These are phyloP conservation scores for Gari tellinella DNA, from an alignment of 2,888 invertebrate species.

Conservation along the genomic window DNA sequence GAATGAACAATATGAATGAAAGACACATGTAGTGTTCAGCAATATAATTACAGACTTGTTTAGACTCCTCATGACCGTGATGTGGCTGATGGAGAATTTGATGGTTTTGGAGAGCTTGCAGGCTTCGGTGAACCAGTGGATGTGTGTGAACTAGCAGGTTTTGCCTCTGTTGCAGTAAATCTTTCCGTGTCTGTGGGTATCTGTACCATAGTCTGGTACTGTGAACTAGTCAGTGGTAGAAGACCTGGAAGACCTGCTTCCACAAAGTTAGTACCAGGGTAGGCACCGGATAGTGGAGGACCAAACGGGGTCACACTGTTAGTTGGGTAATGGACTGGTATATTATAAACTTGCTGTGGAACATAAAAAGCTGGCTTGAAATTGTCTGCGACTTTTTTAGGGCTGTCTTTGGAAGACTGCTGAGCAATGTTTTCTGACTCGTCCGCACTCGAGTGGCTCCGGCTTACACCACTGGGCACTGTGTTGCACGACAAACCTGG, in stretches of 20 bases:
- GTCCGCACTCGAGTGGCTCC: slow-evolving; percentile 7
- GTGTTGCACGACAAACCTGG: slow-evolving; percentile 21
- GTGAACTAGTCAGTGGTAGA: slow-evolving; percentile 1
- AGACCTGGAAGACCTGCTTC: slow-evolving; percentile 57
- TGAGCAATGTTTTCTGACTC: slow-evolving; percentile 30
- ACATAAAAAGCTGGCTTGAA: slow-evolving; percentile 1
- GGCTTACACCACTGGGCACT: slow-evolving; percentile 17
- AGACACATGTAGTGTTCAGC: slow-evolving; percentile 36
- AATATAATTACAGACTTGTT: too few relatives aligned
- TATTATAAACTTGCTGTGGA: slow-evolving; percentile 48
- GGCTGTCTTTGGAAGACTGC: slow-evolving; percentile 14
- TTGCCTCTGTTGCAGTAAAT: too few relatives aligned
- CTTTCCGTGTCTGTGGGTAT: neutral
- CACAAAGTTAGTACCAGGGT: slow-evolving; percentile 33
- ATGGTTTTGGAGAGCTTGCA: neutral
- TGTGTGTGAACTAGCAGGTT: neutral
- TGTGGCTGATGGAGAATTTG: too few relatives aligned
- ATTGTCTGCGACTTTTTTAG: slow-evolving; percentile 7
- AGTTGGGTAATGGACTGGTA: slow-evolving; percentile 36
- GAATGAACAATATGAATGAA: slow-evolving; percentile 32
- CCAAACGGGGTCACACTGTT: slow-evolving; percentile 36
- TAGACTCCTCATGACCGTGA: too few relatives aligned
- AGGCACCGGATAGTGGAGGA: slow-evolving; percentile 19
- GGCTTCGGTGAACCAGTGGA: neutral
- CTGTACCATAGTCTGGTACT: slow-evolving; percentile 2